Percentiles rank a stretch among this genome's conserved stretches.
These are phyloP conservation scores for Pyralis farinalis DNA, from an alignment of 2,888 invertebrate genomes.

Conservation along the genomic window DNA sequence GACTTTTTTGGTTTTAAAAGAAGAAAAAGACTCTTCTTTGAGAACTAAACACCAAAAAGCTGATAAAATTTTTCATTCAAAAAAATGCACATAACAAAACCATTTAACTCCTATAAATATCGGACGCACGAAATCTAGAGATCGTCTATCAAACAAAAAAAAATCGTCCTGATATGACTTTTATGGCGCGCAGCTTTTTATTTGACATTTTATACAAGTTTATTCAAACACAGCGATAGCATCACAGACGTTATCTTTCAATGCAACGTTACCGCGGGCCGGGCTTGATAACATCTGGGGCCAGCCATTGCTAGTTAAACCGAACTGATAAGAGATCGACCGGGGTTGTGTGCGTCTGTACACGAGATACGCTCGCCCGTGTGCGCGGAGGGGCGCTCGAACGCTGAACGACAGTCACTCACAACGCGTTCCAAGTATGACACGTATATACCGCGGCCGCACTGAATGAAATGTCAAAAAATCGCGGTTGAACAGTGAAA, in stretches of 20 bases:
- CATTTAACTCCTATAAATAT: conserved; percentile 1
- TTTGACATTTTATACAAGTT: conserved; percentile 81
- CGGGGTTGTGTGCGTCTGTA: conserved; percentile 48
- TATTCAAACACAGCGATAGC: conserved; percentile 77
- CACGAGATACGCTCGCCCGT: conserved; percentile 26
- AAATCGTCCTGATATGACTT: conserved; percentile 64
- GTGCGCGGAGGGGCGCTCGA: conserved; percentile 60
- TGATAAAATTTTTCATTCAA: too few relatives aligned
- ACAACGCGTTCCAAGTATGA: conserved; percentile 77
- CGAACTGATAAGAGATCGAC: conserved; percentile 74
- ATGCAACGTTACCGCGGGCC: conserved; percentile 80
- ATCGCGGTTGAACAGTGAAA: conserved; percentile 23
- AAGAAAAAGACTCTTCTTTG: too few relatives aligned
- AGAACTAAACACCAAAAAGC: too few relatives aligned
- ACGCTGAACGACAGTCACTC: conserved; percentile 70
- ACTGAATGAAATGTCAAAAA: conserved; percentile 32
- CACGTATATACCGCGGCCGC: conserved; percentile 21
- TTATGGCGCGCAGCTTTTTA: conserved; percentile 74
- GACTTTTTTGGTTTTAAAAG: too few relatives aligned
- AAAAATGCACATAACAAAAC: background rate
- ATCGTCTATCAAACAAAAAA: conserved; percentile 47
- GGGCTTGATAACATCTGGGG: conserved; percentile 73
- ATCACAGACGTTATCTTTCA: conserved; percentile 79
- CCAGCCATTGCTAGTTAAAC: conserved; percentile 79
- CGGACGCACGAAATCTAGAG: conserved; percentile 28